Evolutionary conservation across 2,888 invertebrate genomes (phyloP), one percentile per base, ranked within the genome.

Genomic region (Heteromurus nitidus): DNA sequence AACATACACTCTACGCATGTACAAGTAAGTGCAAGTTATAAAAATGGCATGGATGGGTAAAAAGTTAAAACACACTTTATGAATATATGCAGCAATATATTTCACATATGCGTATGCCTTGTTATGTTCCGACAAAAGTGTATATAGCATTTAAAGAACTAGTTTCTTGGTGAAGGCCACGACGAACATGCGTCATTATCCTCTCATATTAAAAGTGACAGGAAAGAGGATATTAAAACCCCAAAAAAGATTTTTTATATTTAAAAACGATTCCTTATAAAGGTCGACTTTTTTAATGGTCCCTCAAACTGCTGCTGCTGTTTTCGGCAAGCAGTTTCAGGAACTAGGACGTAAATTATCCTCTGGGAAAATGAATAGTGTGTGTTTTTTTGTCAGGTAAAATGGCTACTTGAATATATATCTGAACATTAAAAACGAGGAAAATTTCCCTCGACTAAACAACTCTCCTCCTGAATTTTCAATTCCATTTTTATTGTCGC

Each of bases 401-500:
- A 75, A 67, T 75, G 67, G 42, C 13, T 30, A 64, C 64, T 42
- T 64, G 64, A 42, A 67, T 42, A 64, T 64, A 64, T 50, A 67
- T 50, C 26, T n/a, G 31, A 69, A 55, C 36, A 64, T 55, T 24
- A 53, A 50, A 68, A 36, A 44, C n/a, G 24, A 13, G 20, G 11
- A 30, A 7, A 62, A 62, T 13, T 47, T 16, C n/a, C 7, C 47
- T 47, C 5, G n/a, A 64, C 36, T 20, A 9, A 64, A 7, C 16
- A 26, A 60, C 31, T 18, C 36, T 26, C 65, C 55, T 65, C 55
- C 18, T 60, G 65, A 67, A 68, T 76, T 69, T 70, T 62, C 13
- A 70, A 79, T 76, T 55, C 53, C 42, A 31, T 60, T 64, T 73
- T 77, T 79, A 79, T 79, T 79, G 79, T 79, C 70, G 55, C 53